phyloP scores from a whole-genome alignment of 2,888 invertebrate genomes.

The Caprella mutica region DNA sequence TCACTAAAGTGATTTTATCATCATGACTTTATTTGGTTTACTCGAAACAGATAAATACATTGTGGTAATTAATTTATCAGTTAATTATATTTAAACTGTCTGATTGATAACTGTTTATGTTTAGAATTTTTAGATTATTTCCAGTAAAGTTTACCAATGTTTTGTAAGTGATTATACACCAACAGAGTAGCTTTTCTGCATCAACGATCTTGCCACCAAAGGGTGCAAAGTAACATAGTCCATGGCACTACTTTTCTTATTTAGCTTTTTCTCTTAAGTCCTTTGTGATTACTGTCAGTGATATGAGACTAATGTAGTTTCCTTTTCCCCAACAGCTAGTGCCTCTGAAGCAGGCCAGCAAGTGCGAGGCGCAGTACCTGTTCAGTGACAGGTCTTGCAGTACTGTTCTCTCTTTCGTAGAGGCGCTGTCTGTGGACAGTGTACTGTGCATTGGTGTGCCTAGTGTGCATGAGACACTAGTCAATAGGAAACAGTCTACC shows the following conservation, averaged over 20 bases:
- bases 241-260: neutral
- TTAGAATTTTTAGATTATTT: too few species aligned
- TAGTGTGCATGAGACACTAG: conserved; percentile 60
- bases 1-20: too few species aligned
- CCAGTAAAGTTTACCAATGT: too few species aligned
- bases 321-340: conserved; percentile 13
- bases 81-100: too few species aligned
- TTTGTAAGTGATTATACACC: too few species aligned
- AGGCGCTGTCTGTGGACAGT: neutral
- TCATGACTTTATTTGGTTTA: too few species aligned
- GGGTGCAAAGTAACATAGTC: too few species aligned
- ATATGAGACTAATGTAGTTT: neutral
- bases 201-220: too few species aligned
- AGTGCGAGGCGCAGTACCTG: conserved; percentile 28
- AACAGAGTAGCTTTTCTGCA: too few species aligned
- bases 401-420: conserved; percentile 13
- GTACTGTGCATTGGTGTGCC: conserved; percentile 80
- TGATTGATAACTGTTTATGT: too few species aligned
- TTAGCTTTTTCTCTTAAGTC: neutral
- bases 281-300: neutral
- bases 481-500: conserved; percentile 40
- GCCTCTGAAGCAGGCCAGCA: conserved; percentile 18
- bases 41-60: too few species aligned
- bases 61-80: too few species aligned
- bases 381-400: conserved; percentile 14